Conservation (phyloP, 2,888 invertebrate species). For the Mythimna impura region DNA sequence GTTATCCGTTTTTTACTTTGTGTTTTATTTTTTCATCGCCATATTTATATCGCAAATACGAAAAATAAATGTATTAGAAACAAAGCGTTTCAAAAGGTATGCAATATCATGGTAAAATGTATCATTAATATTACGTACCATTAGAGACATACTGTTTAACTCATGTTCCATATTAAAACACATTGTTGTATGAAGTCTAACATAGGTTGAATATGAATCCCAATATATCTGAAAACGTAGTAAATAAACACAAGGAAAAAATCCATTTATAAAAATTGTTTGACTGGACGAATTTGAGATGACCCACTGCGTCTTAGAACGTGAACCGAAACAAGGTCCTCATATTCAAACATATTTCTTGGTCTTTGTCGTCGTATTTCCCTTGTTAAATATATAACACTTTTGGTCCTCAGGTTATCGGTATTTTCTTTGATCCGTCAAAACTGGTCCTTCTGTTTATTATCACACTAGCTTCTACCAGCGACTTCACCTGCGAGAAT, state of each 20-base stretch:
- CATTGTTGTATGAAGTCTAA: too few species aligned
- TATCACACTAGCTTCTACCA: too few species aligned
- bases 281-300: background rate
- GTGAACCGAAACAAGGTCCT: slow-evolving; percentile 28
- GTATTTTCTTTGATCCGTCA: slow-evolving; percentile 7
- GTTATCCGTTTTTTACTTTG: too few species aligned
- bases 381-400: slow-evolving; percentile 10
- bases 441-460: background rate
- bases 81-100: too few species aligned
- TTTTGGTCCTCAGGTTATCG: slow-evolving; percentile 1
- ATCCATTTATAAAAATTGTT: background rate
- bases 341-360: slow-evolving; percentile 13
- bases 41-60: too few species aligned
- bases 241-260: background rate
- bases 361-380: slow-evolving; percentile 40
- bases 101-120: too few species aligned
- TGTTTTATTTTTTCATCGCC: too few species aligned
- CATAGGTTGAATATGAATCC: background rate
- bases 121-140: too few species aligned
- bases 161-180: too few species aligned
- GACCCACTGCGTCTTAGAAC: slow-evolving; percentile 25
- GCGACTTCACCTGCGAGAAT: too few species aligned
- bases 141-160: too few species aligned
- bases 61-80: too few species aligned
- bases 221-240: background rate